Evolutionary conservation across 2,797 vertebrate genomes (phyloP), one percentile per base, ranked within the genome.

Genomic region (Gallinago solitaria): DNA sequence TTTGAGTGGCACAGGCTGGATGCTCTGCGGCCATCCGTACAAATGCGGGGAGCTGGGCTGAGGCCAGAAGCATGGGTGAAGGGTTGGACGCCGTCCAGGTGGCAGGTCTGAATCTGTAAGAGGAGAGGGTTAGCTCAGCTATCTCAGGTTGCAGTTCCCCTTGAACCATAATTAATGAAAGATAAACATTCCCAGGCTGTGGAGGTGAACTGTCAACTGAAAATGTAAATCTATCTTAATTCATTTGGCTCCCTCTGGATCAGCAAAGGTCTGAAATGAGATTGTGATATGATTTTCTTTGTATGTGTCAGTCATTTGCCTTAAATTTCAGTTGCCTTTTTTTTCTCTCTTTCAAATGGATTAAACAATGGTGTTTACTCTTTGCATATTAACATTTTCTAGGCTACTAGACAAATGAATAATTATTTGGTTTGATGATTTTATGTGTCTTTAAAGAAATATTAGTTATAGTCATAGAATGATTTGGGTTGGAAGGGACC

Each of bases 151-250:
- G 94, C 96, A 86, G 83, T 56, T 96, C 76, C 76, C 63, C 94
- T 86, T 96, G 94, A 97, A 95, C 89, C 91, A 73, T 96, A 95
- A 94, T 95, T 96, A 96, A 96, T 95, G 94, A 63, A 90, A 93
- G 91, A 95, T 82, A 95, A 95, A 95, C 79, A 88, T 83, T 94
- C 73, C 32, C 83, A 88, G 79, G 54, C 91, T 86, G 91, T 65
- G 37, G 84, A 81, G 87, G 89, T 90, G 95, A 95, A 56, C 89
- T 54, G 73, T 91, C 89, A 94, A 33, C 65, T 69, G 67, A 41
- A 73, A 91, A 95, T 67, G 85, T 83, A 88, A 88, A 94, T 88
- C 76, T 81, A 78, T 76, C 80, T 82, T 80, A 90, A 93, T 95
- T 95, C 33, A 63, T 94, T 86, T 70, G 35, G 30, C 37, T 93